Percentiles rank a stretch among this genome's conserved stretches.
Conservation (phyloP, 1,140 invertebrate species). For the Penaeus indicus region DNA sequence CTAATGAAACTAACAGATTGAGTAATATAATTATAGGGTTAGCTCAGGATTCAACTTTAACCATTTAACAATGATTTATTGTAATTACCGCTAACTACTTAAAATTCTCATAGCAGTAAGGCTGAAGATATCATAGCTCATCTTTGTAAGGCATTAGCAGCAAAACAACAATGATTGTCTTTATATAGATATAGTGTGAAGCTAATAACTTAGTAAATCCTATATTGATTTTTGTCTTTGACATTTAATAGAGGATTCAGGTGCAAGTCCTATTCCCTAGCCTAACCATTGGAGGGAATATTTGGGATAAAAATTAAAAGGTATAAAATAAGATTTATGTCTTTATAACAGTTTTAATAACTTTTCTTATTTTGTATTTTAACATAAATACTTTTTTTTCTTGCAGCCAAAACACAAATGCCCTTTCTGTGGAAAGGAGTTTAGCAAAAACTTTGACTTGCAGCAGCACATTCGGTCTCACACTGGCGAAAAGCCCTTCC, state of each 20-base stretch:
- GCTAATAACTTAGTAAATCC: too few species aligned
- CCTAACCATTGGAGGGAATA: too few species aligned
- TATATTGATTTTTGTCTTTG: too few species aligned
- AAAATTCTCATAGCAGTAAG: neutral
- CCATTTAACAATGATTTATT: neutral
- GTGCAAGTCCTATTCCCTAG: too few species aligned
- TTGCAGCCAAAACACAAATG: conserved; percentile 63
- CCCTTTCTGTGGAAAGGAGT: conserved; percentile 68
- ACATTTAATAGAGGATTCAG: too few species aligned
- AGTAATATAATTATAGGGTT: too few species aligned
- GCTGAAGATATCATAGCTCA: neutral
- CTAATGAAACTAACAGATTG: neutral
- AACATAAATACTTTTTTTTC: neutral
- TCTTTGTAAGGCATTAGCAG: too few species aligned
- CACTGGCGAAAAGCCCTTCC: conserved; percentile 76
- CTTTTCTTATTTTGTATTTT: neutral
- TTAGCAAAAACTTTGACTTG: conserved; percentile 78
- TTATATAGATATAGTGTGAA: too few species aligned
- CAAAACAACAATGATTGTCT: too few species aligned
- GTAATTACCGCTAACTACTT: neutral
- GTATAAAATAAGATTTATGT: neutral
- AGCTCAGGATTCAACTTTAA: neutral
- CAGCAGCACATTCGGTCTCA: conserved; percentile 80
- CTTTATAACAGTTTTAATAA: neutral
- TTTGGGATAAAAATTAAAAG: too few species aligned